These are phyloP conservation scores for Lethenteron camtschaticum DNA, from an alignment of 2,113 vertebrate genomes.

Conservation along the genomic window DNA sequence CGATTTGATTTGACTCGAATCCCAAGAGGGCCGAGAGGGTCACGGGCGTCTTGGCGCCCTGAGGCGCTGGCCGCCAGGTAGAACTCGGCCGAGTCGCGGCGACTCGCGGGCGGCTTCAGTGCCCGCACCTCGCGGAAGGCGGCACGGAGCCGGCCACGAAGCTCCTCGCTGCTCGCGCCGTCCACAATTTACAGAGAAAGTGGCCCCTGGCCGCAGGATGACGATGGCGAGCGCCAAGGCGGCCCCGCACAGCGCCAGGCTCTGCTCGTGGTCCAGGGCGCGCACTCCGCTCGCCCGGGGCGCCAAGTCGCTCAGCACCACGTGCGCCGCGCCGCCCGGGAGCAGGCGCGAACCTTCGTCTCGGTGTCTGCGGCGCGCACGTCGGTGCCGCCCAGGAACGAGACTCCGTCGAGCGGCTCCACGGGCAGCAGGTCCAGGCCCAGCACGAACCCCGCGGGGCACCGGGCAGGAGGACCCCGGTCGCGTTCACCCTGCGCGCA, in stretches of 20 bases:
- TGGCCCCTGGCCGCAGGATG: conserved; percentile 35
- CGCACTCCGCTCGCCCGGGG: conserved; percentile 62
- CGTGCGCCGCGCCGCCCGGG: conserved; percentile 32
- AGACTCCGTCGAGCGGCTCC: conserved; percentile 43
- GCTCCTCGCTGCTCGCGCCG: conserved; percentile 24
- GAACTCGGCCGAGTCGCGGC: conserved; percentile 59
- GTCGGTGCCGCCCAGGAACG: conserved; percentile 42
- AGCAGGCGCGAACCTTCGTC: conserved; percentile 32
- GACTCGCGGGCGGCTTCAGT: conserved; percentile 56
- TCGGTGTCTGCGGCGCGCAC: conserved; percentile 27
- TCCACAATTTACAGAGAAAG: conserved; percentile 72
- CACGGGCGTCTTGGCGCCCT: too few species aligned
- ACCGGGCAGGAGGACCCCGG: conserved; percentile 29
- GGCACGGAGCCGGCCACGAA: conserved; percentile 30
- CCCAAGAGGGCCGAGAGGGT: not conserved
- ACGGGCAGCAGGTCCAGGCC: conserved; percentile 56
- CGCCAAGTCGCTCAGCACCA: conserved; percentile 80
- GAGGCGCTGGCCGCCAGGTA: conserved; percentile 39
- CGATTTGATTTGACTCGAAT: too few species aligned
- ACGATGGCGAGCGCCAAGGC: conserved; percentile 32
- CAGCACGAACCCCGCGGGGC: conserved; percentile 34
- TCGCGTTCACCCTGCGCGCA: conserved; percentile 47
- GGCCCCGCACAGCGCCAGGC: conserved; percentile 36
- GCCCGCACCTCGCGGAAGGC: conserved; percentile 31
- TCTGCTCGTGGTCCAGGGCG: conserved; percentile 56